A percentile compares a stretch with the other conserved stretches of the same genome.
Evolutionary conservation across 2,888 invertebrate genomes (phyloP).

Genomic region (Resseliella maxima): DNA sequence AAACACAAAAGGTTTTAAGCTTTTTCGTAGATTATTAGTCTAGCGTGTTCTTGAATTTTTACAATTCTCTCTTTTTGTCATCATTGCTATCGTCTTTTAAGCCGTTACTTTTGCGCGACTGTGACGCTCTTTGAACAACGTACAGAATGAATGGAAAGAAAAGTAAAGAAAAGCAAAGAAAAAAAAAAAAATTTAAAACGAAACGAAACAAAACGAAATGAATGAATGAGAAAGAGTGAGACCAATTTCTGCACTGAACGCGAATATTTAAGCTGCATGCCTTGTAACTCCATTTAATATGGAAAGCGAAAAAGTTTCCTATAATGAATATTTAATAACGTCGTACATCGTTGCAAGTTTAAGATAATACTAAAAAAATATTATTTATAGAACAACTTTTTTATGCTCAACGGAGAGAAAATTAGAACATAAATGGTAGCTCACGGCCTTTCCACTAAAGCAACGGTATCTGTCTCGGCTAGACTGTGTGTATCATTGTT

Average conservation of each 20-base stretch:
- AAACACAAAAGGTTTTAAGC: neutral
- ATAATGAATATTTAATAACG: slow-evolving; percentile 55
- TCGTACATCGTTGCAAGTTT: slow-evolving; percentile 54
- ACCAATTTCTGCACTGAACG: neutral
- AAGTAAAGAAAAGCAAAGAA: neutral
- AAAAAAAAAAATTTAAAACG: too few relatives aligned
- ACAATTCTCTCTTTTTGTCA: slow-evolving; percentile 29
- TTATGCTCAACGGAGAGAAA: slow-evolving; percentile 32
- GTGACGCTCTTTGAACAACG: neutral
- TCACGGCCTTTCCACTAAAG: slow-evolving; percentile 10
- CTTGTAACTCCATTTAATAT: slow-evolving; percentile 24
- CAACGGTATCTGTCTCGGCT: slow-evolving; percentile 15
- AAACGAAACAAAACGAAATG: too few relatives aligned
- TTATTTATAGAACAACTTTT: slow-evolving; percentile 54
- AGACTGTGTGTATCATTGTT: neutral
- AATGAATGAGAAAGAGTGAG: neutral
- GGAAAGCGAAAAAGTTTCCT: slow-evolving; percentile 53
- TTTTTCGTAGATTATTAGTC: slow-evolving; percentile 46
- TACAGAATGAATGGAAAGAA: neutral
- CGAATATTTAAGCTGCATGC: slow-evolving; percentile 16
- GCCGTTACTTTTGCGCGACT: slow-evolving; percentile 7
- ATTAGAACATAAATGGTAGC: slow-evolving; percentile 55
- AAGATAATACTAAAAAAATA: slow-evolving; percentile 46
- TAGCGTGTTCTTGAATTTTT: neutral
- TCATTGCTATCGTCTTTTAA: neutral